These are phyloP conservation scores for Heteronetta atricapilla DNA, from an alignment of 2,113 vertebrate species.

Conservation along the genomic window DNA sequence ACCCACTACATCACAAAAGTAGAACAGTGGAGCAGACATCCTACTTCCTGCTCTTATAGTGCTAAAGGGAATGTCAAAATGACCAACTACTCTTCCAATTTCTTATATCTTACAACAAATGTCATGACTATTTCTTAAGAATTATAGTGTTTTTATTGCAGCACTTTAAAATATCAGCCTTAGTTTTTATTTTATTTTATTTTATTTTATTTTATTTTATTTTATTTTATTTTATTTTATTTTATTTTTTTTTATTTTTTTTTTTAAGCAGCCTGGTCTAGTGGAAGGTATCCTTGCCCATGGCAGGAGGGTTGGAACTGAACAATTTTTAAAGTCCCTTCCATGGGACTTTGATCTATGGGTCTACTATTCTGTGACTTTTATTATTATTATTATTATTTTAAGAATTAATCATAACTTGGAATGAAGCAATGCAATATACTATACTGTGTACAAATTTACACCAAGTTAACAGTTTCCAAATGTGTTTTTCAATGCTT, in stretches of 20 bases:
- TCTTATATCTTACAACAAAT: not conserved
- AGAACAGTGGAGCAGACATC: not conserved
- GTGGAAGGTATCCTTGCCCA: no score
- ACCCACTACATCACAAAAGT: not conserved
- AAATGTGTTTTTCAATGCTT: not conserved
- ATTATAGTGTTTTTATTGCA: not conserved
- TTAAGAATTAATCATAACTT: not conserved
- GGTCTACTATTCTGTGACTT: no score
- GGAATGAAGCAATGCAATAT: not conserved
- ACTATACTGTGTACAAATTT: not conserved
- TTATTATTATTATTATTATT: not conserved
- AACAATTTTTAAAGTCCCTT: no score
- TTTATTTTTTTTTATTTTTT: no score
- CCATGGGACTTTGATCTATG: no score
- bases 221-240: no score
- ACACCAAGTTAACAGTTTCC: not conserved
- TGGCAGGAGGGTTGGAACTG: no score
- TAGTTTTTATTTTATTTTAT: not conserved
- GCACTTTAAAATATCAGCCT: not conserved
- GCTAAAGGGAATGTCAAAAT: not conserved
- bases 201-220: not conserved
- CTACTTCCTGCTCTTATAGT: not conserved
- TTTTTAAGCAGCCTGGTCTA: no score
- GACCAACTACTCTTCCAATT: not conserved
- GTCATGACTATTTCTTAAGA: not conserved